Percentiles rank a stretch among this genome's conserved stretches.
phyloP scores from a whole-genome alignment of 2,888 invertebrate genomes.

The Tanypteryx hageni region DNA sequence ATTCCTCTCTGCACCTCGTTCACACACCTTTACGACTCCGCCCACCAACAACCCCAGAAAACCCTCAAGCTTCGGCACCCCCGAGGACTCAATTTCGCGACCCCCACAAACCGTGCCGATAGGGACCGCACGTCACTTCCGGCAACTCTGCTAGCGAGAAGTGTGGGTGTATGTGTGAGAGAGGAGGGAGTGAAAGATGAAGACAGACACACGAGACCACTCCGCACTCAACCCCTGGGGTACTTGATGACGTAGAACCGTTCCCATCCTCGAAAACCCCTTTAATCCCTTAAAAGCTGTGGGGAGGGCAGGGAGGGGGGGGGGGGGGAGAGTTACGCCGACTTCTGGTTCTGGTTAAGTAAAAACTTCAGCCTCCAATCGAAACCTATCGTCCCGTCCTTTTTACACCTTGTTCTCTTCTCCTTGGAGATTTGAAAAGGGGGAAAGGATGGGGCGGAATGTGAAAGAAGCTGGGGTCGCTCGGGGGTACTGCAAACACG shows the following conservation, averaged over 20 bases:
- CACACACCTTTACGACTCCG: neutral
- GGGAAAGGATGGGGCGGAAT: no score
- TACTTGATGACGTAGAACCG: no score
- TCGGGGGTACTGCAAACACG: neutral
- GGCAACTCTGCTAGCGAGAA: neutral
- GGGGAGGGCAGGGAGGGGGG: neutral
- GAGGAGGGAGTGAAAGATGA: neutral
- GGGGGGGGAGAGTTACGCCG: neutral
- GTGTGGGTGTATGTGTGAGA: no score
- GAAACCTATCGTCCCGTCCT: no score
- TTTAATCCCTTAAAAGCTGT: neutral
- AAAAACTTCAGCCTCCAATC: no score
- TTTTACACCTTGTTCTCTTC: no score
- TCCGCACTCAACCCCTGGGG: neutral
- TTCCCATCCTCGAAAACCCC: no score
- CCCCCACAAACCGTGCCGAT: neutral
- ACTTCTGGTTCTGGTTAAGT: neutral
- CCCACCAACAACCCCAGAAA: neutral
- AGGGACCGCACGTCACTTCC: neutral
- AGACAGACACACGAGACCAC: neutral
- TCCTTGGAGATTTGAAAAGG: no score
- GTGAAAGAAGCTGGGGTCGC: no score
- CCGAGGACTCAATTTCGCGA: conserved; percentile 28
- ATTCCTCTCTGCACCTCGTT: neutral
- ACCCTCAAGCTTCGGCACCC: neutral